These are phyloP conservation scores for Puntigrus tetrazona DNA, from an alignment of 2,113 vertebrate species.

Conservation along the genomic window DNA sequence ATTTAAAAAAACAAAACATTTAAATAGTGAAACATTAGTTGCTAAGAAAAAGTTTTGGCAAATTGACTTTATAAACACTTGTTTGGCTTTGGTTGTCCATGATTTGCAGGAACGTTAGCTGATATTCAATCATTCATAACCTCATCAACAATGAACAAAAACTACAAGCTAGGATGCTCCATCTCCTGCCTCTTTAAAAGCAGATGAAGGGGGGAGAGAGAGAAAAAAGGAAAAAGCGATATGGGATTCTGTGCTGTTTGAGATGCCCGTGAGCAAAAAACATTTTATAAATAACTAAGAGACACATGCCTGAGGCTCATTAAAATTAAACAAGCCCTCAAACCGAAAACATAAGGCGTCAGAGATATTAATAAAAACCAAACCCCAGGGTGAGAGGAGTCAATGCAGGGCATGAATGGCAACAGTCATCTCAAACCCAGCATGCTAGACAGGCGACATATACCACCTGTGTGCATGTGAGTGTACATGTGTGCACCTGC, in stretches of 20 bases:
- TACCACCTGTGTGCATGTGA: slow-evolving; percentile 28
- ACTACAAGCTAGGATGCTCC: slow-evolving; percentile 5
- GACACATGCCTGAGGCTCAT: slow-evolving; percentile 67
- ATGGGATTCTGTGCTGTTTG: slow-evolving; percentile 52
- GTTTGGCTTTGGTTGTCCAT: background rate
- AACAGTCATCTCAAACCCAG: slow-evolving; percentile 41
- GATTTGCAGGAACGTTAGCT: background rate
- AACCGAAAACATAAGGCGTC: slow-evolving; percentile 43
- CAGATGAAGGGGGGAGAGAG: slow-evolving; percentile 34
- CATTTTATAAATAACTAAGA: slow-evolving; percentile 76
- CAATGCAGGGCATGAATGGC: slow-evolving; percentile 50
- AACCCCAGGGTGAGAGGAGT: slow-evolving; percentile 17
- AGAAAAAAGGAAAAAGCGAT: slow-evolving; percentile 62
- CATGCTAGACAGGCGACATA: slow-evolving; percentile 28
- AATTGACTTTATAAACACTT: background rate
- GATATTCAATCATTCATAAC: background rate
- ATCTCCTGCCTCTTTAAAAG: slow-evolving; percentile 16
- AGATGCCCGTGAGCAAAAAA: slow-evolving; percentile 72
- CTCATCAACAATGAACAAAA: background rate
- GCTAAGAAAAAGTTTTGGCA: background rate
- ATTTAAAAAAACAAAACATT: background rate
- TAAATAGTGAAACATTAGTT: no score
- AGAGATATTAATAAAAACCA: slow-evolving; percentile 64
- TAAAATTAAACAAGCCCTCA: slow-evolving; percentile 64
- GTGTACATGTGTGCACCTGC: slow-evolving; percentile 42